These are phyloP conservation scores for Cosmorhoe ocellata DNA, from an alignment of 2,888 invertebrate species.

Conservation along the genomic window DNA sequence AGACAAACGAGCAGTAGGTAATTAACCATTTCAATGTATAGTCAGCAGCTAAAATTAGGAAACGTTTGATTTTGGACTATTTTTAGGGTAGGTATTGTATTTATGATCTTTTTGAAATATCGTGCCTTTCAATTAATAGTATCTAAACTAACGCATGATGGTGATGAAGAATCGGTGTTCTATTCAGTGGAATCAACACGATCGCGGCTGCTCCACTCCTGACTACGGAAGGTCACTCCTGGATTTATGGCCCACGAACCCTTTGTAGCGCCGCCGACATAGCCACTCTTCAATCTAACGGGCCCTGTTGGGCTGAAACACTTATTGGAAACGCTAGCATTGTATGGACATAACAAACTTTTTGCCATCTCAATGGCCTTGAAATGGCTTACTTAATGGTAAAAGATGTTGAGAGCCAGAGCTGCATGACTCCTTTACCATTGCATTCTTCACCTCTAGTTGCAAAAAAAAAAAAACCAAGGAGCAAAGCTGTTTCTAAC, in stretches of 20 bases:
- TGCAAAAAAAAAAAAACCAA: no score
- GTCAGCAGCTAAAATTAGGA: conserved; percentile 8
- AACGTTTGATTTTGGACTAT: no score
- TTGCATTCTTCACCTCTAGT: no score
- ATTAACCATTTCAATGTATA: conserved; percentile 7
- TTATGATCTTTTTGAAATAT: no score
- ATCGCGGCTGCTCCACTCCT: conserved; percentile 19
- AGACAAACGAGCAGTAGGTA: conserved; percentile 11
- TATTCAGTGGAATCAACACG: conserved; percentile 13
- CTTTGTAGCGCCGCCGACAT: conserved; percentile 68
- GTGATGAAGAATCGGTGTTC: conserved; percentile 1
- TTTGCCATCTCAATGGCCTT: no score
- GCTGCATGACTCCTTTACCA: no score
- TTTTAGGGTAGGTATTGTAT: no score
- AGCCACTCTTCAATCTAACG: conserved; percentile 58
- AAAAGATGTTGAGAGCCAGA: no score
- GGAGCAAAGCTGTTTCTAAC: no score
- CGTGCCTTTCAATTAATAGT: no score
- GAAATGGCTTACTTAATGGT: no score
- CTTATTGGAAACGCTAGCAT: conserved; percentile 32
- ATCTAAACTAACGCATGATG: no score
- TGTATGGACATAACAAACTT: conserved; percentile 19
- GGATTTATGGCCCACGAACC: conserved; percentile 73
- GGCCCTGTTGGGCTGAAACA: conserved; percentile 51
- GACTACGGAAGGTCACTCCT: conserved; percentile 60